A percentile compares a stretch with the other conserved stretches of the same genome.
Conservation (phyloP, 2,113 vertebrate species). For the Perca flavescens region DNA sequence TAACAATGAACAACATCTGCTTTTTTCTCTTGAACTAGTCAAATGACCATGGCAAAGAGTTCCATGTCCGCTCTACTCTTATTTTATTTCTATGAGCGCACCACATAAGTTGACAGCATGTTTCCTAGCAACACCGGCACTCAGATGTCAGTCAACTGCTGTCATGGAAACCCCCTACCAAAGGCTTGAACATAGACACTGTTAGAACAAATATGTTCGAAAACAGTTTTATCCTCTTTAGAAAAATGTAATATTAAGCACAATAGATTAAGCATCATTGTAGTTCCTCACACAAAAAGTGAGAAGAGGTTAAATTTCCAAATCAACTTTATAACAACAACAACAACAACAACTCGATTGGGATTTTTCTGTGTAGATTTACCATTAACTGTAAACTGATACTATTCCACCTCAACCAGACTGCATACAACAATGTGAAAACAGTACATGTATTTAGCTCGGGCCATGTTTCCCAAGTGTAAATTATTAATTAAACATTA, state of each 20-base stretch:
- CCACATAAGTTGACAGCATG: neutral
- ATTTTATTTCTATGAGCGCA: neutral
- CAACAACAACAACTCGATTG: neutral
- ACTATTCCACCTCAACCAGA: neutral
- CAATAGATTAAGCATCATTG: neutral
- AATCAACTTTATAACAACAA: neutral
- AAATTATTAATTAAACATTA: slow-evolving; percentile 23
- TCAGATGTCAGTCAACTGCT: neutral
- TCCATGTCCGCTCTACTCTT: no score
- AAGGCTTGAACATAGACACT: neutral
- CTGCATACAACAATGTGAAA: neutral
- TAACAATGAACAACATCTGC: no score
- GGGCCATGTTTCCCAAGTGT: neutral
- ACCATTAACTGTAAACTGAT: neutral
- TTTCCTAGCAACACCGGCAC: neutral
- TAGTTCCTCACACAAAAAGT: neutral
- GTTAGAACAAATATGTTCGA: neutral
- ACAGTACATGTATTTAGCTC: neutral
- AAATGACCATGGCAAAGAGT: no score
- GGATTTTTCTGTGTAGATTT: neutral
- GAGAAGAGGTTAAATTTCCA: neutral
- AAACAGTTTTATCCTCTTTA: neutral
- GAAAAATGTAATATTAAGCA: neutral
- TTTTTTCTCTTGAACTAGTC: no score
- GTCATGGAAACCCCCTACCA: neutral